Evolutionary conservation across 1,140 invertebrate species (phyloP), one percentile per base, ranked within the genome.

Genomic region (Drosophila yakuba): DNA sequence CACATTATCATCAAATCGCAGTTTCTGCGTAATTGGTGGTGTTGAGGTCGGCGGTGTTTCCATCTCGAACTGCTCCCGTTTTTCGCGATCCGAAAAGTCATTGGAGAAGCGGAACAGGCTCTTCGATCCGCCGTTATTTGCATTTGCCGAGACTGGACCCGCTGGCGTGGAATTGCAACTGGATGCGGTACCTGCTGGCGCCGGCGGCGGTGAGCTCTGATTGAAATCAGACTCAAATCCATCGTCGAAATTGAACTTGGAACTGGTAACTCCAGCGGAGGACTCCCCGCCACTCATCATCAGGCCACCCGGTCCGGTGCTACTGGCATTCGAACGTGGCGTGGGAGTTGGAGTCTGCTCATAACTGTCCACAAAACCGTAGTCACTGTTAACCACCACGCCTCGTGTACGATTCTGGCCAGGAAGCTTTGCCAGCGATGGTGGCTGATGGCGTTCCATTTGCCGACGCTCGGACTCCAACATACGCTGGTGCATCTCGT

Each of bases 11-110:
- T 92, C 92, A 36, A 92, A 92, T 11, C 92, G 80, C 41, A 92
- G 56, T 55, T 92, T 92, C 35, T 92, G 92, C 2, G 86, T 92
- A 8, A 88, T 90, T 2, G 90, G 79, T 5, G 91, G 80, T 50
- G 88, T 89, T 10, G 80, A 66, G 7, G 71, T 73, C 0, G 73
- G 51, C 35, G 81, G 66, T 10, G 80, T 47, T 14, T 88, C 80
- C 59, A 72, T 25, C 5, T 88, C 84, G 12, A 77, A 88, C 32
- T 81, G 83, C 41, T 80, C 67, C 52, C 79, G 47, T 43, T 91
- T 92, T 35, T 94, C 93, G 17, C 93, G 90, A 5, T 94, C 94
- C 1, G 93, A 94, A 68, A 94, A 94, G 75, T 94, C 94, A 69
- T 94, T 94, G 12, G 94, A 94, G 75, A 94, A 94, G 39, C 94